Base-by-base conservation (phyloP, 2,888 invertebrate genomes). In the Calameuta idolon region DNA sequence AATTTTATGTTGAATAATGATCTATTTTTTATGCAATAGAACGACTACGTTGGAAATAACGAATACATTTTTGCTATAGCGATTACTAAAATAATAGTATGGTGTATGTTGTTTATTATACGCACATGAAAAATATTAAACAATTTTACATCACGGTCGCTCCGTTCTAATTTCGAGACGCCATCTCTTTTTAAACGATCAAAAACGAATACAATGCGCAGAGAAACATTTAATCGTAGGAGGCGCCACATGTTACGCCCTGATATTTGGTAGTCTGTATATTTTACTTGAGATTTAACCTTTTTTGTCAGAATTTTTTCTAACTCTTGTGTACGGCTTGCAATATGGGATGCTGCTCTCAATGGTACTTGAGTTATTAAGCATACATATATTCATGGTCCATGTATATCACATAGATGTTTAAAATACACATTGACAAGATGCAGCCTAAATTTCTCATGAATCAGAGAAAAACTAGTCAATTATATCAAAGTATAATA, bases 271-370 rank as follows among this genome's bases (percentile, higher is more conserved):
- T 34, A 71, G 12, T 71, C 12, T 71, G 71, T 71, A 71, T 71
- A 71, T 71, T 71, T 71, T 12, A 71, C 31, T 31, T 33, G 71
- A 71, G 71, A 71, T 71, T 71, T 71, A 71, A 71, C 31, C 71
- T 34, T 71, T 71, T 31, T 71, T 71, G 12, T 34, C 31, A 34
- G 12, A 12, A 33, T 31, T 71, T 71, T 71, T 71, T 31, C 34
- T 34, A 71, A 71, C 34, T 31, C 71, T 55, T 55, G 55, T 55
- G 9, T 55, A 55, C 23, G 23, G 2, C 5, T 40, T 0, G 55
- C 9, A 23, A 55, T 55, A 55, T 55, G 23, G 23, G 55, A 55
- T 55, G 55, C 55, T 55, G 9, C 23, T 55, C 55, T 55, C 55
- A 9, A 55, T 55, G 23, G 23, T 23, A 23, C 55, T 55, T 55